Conservation (phyloP, 1,140 invertebrate genomes). For the Anastatus disparis region DNA sequence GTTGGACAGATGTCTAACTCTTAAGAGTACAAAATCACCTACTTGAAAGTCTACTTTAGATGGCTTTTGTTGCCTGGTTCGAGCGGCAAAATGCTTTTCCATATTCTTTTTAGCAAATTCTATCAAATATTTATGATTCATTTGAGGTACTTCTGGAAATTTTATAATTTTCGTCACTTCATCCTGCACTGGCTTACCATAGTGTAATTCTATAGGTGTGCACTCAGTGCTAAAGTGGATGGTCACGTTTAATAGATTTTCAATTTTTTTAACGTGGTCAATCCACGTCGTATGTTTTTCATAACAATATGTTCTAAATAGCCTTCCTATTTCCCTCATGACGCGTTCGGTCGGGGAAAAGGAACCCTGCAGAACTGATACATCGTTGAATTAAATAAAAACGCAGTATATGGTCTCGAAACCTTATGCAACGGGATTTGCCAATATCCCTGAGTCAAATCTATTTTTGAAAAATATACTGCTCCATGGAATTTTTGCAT, state of each 20-base stretch:
- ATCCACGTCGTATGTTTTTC: background rate
- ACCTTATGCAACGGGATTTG: slow-evolving; percentile 47
- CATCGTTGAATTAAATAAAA: too few species aligned
- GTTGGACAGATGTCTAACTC: background rate
- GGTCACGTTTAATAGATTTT: background rate
- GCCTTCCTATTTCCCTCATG: background rate
- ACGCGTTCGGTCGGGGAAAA: background rate
- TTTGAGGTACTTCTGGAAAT: background rate
- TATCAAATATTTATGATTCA: background rate
- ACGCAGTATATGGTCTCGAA: too few species aligned
- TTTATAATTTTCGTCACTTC: background rate
- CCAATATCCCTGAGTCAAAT: slow-evolving; percentile 57
- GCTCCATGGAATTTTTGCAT: slow-evolving; percentile 45
- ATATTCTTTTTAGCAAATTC: background rate
- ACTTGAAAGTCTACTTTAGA: background rate
- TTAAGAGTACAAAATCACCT: background rate
- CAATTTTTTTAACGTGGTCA: too few species aligned
- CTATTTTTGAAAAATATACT: slow-evolving; percentile 49
- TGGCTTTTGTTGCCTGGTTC: background rate
- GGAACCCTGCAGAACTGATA: too few species aligned
- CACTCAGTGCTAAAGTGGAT: background rate
- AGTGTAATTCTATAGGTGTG: background rate
- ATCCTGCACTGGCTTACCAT: too few species aligned
- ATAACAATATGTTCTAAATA: background rate
- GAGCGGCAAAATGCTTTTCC: background rate